A percentile compares a stretch with the other conserved stretches of the same genome.
These are phyloP conservation scores for Acanthosepion esculentum DNA, from an alignment of 2,888 invertebrate species.

Conservation along the genomic window DNA sequence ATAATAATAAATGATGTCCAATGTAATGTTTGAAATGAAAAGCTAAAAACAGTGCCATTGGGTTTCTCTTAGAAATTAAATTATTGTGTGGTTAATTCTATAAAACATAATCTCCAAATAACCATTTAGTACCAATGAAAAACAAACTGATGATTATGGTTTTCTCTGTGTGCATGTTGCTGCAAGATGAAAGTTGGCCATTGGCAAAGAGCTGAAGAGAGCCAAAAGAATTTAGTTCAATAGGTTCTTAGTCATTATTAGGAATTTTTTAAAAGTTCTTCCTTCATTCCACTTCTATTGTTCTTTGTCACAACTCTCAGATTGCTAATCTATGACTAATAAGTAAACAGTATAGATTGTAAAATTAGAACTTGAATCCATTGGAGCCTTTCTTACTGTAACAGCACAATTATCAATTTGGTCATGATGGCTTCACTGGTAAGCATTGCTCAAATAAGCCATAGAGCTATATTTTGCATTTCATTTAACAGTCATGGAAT, in stretches of 20 bases:
- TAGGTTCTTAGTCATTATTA: neutral
- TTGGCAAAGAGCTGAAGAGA: neutral
- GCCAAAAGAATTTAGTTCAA: neutral
- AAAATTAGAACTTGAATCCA: neutral
- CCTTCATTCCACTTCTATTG: neutral
- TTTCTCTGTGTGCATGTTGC: neutral
- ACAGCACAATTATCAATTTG: neutral
- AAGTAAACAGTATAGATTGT: too few species aligned
- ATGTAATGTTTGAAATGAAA: neutral
- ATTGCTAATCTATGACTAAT: too few species aligned
- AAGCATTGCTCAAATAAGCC: neutral
- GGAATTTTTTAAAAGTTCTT: neutral
- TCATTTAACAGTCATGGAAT: neutral
- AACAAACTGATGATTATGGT: neutral
- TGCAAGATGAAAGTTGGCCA: too few species aligned
- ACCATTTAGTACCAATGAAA: neutral
- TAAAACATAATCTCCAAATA: neutral
- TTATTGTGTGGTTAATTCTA: neutral
- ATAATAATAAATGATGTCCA: neutral
- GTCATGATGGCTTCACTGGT: neutral
- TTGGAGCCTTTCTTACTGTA: neutral
- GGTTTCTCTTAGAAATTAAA: neutral
- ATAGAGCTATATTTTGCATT: neutral
- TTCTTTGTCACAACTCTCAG: neutral
- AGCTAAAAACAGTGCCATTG: neutral